Base-by-base conservation (phyloP, 2,888 invertebrate species). In the Noctua fimbriata region DNA sequence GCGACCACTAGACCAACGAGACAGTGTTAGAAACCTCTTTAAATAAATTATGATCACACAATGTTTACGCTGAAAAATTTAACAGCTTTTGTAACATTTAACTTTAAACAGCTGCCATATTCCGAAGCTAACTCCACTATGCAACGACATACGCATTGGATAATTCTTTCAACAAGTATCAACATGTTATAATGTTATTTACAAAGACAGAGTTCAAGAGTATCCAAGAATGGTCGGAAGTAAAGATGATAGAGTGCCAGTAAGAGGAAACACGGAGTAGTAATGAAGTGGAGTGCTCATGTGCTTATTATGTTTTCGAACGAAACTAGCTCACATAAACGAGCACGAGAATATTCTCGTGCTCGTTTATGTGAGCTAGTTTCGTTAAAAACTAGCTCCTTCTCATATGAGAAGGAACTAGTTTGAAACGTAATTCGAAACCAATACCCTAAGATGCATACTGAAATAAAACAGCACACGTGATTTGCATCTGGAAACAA, bases 81-180 rank as follows among this genome's bases (percentile, higher is more conserved):
- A 28, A 63, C 21, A 63, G 32, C 21, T 21, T 73, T 16, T 49
- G 14, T n/a, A 1, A 70, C 18, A 60, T 16, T 52, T 65, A 72
- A 69, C 0, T 21, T 36, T 24, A n/a, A 72, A 49, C 47, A 75
- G 72, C 72, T 74, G 83, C 69, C 65, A 73, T 77, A 66, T 80
- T 73, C 58, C 47, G 74, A 86, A 90, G 85, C 87, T 79, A 87
- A 88, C 88, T 80, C 78, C 77, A 83, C 84, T 81, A 65, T 69
- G 73, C 74, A 79, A 81, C 78, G 81, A 86, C 74, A 87, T 86
- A 88, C 86, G 89, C 87, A 90, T 89, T 91, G 90, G 90, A 92
- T 89, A 91, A 91, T 91, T 90, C 89, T 92, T 91, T 91, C 87
- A 92, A 90, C 89, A 90, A 90, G 76, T 89, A 87, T 89, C 86